phyloP scores from a whole-genome alignment of 1,140 invertebrate genomes.

The Tetraneura akinire region DNA sequence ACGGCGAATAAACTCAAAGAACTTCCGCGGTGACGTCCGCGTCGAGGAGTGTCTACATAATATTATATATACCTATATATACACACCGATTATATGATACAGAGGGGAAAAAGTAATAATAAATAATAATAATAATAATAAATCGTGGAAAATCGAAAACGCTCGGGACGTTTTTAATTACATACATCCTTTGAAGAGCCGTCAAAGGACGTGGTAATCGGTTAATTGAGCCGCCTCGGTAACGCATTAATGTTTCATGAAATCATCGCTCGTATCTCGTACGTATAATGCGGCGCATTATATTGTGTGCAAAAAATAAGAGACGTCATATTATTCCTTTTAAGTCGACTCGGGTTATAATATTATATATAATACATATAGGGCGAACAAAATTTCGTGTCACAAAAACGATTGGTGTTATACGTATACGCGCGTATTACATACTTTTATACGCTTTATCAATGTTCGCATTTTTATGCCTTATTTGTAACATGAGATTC shows the following conservation, averaged over 20 bases:
- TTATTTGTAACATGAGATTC: background rate
- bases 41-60: background rate
- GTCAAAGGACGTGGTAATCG: conserved; percentile 35
- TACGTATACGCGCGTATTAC: no score
- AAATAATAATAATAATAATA: conserved; percentile 17
- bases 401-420: no score
- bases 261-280: conserved; percentile 8
- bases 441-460: no score
- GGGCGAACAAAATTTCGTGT: no score
- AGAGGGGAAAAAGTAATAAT: conserved; percentile 17
- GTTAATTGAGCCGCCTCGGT: conserved; percentile 31
- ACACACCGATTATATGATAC: no score
- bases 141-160: background rate
- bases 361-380: no score
- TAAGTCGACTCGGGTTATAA: conserved; percentile 41
- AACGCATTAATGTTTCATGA: conserved; percentile 44
- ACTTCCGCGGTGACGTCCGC: no score
- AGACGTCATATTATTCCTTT: conserved; percentile 40
- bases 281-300: background rate
- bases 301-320: background rate
- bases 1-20: conserved; percentile 6
- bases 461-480: no score
- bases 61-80: background rate
- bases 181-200: conserved; percentile 33
- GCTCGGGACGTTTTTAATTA: conserved; percentile 33